Percentiles rank a stretch among this genome's conserved stretches.
Conservation (phyloP, 1,140 invertebrate genomes). For the Tachypleus tridentatus region DNA sequence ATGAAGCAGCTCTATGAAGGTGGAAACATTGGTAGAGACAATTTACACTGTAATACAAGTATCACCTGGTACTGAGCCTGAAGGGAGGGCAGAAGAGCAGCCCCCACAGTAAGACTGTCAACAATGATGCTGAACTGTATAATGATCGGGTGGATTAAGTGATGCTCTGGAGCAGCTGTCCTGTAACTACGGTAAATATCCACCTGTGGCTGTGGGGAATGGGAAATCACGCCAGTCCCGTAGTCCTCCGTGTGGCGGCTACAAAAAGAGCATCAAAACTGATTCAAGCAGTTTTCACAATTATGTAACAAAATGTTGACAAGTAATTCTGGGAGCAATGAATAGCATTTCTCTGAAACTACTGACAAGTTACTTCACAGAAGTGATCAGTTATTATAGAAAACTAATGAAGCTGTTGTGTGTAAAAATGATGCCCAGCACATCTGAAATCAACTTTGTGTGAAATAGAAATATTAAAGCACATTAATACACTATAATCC, state of each 20-base stretch:
- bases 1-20: too few species aligned
- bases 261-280: slow-evolving; percentile 1
- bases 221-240: slow-evolving; percentile 4
- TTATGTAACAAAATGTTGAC: too few species aligned
- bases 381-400: too few species aligned
- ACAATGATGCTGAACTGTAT: slow-evolving; percentile 38
- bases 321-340: too few species aligned
- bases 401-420: too few species aligned
- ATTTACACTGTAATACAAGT: background rate
- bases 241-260: slow-evolving; percentile 18
- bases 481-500: too few species aligned
- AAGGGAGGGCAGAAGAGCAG: slow-evolving; percentile 82
- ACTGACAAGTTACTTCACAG: too few species aligned
- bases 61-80: slow-evolving; percentile 71
- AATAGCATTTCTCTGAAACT: too few species aligned
- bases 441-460: too few species aligned
- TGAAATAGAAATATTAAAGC: too few species aligned
- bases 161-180: slow-evolving; percentile 8
- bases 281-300: background rate
- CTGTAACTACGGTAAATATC: slow-evolving; percentile 11
- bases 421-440: too few species aligned
- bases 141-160: slow-evolving; percentile 28
- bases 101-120: slow-evolving; percentile 75
- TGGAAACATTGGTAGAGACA: too few species aligned
- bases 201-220: slow-evolving; percentile 17